phyloP scores from a whole-genome alignment of 2,888 invertebrate genomes.

The Eremobia ochroleuca region DNA sequence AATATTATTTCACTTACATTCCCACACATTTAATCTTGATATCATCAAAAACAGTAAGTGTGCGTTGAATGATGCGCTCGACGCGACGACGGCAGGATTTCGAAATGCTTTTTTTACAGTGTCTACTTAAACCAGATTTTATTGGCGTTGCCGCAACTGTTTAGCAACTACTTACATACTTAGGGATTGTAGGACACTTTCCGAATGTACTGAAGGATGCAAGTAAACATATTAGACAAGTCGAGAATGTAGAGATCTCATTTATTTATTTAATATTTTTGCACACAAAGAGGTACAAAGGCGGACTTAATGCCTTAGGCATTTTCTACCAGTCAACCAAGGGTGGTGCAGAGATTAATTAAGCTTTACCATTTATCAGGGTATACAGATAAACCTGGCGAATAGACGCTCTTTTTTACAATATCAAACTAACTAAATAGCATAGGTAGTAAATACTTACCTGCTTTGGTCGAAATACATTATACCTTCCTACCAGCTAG shows the following conservation, averaged over 20 bases:
- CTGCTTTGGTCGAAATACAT: not conserved
- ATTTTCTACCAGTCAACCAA: too few species aligned
- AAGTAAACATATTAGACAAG: not conserved
- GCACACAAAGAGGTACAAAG: too few species aligned
- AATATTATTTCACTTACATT: constrained; percentile 82
- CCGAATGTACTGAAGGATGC: too few species aligned
- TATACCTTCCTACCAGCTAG: not conserved
- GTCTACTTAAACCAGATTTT: not conserved
- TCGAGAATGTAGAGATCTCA: not conserved
- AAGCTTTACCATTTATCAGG: too few species aligned
- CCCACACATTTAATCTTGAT: constrained; percentile 76
- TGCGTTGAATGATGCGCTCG: constrained; percentile 37
- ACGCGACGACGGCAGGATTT: constrained; percentile 20
- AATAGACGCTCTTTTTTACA: not conserved
- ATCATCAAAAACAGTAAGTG: constrained; percentile 61
- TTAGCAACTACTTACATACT: not conserved
- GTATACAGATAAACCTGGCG: not conserved
- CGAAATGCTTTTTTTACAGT: constrained; percentile 26
- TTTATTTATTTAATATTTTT: too few species aligned
- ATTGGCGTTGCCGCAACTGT: not conserved
- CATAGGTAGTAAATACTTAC: not conserved
- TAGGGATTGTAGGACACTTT: not conserved
- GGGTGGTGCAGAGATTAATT: too few species aligned
- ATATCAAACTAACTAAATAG: not conserved
- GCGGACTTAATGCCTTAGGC: too few species aligned